phyloP scores from a whole-genome alignment of 2,113 vertebrate genomes.

The Tor tambroides region DNA sequence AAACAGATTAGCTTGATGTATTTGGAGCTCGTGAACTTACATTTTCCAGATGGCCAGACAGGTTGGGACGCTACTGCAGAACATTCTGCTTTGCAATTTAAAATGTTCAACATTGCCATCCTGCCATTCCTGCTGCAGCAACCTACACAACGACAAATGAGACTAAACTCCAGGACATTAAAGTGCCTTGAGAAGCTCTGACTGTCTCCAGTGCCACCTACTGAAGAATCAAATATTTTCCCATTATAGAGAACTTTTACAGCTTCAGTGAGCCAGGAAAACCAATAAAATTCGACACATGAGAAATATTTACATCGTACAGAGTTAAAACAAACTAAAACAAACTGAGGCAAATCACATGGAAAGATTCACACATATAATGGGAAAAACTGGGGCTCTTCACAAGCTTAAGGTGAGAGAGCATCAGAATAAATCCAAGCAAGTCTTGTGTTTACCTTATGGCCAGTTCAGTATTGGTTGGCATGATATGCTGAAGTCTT shows the following conservation, averaged over 20 bases:
- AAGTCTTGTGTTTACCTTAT: constrained; percentile 82
- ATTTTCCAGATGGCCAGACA: constrained; percentile 96
- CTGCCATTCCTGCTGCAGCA: constrained; percentile 87
- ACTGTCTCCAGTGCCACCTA: neutral
- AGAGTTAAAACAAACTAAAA: neutral
- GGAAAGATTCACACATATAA: neutral
- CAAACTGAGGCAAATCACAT: neutral
- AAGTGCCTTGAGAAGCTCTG: neutral
- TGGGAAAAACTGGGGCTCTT: neutral
- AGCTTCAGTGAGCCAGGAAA: neutral
- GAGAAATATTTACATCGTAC: neutral
- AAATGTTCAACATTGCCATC: constrained; percentile 91
- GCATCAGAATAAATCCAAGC: neutral
- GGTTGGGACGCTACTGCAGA: constrained; percentile 86
- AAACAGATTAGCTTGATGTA: neutral
- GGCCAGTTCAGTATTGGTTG: constrained; percentile 88
- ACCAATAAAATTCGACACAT: neutral
- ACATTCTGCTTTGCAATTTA: constrained; percentile 92
- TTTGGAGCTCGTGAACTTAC: constrained; percentile 77
- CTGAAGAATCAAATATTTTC: neutral
- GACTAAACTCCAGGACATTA: constrained; percentile 32
- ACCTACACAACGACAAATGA: constrained; percentile 79
- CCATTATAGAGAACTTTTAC: neutral
- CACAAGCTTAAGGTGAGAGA: neutral
- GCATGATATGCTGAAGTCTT: constrained; percentile 88